Evolutionary conservation across 2,888 invertebrate genomes (phyloP).

Genomic region (Diachrysia chrysitis): DNA sequence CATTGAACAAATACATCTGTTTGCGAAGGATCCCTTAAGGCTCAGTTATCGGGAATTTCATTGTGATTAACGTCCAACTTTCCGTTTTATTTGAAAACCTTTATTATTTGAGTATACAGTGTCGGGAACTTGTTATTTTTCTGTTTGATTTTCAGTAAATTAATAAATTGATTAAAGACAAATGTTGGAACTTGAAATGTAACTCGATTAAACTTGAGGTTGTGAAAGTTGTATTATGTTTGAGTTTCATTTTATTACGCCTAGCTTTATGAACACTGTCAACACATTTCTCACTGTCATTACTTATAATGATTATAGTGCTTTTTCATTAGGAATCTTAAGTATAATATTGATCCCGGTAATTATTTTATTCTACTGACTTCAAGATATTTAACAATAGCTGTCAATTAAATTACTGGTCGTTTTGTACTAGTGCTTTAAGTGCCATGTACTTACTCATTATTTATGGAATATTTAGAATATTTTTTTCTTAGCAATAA

Average conservation of each 20-base stretch:
- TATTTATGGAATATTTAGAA: too few species aligned
- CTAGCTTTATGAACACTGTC: neutral
- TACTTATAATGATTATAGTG: neutral
- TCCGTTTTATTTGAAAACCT: conserved; percentile 51
- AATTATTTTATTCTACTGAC: too few species aligned
- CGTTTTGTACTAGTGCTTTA: too few species aligned
- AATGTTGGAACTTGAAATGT: conserved; percentile 40
- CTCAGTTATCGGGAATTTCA: conserved; percentile 56
- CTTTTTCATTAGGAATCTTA: neutral
- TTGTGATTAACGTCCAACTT: conserved; percentile 60
- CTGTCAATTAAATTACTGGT: too few species aligned
- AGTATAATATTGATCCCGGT: too few species aligned
- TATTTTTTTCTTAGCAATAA: too few species aligned
- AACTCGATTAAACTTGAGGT: conserved; percentile 36
- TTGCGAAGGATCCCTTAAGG: conserved; percentile 56
- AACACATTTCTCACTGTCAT: neutral
- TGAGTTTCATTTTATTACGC: conserved; percentile 1
- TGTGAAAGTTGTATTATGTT: conserved; percentile 3
- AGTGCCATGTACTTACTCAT: too few species aligned
- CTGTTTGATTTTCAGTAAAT: conserved; percentile 54
- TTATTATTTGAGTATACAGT: conserved; percentile 42
- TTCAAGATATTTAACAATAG: too few species aligned
- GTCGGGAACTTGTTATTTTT: conserved; percentile 51
- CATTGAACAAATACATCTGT: conserved; percentile 65
- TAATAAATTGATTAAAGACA: conserved; percentile 42